These are phyloP conservation scores for Cetoscarus ocellatus DNA, from an alignment of 2,797 vertebrate species.

Conservation along the genomic window DNA sequence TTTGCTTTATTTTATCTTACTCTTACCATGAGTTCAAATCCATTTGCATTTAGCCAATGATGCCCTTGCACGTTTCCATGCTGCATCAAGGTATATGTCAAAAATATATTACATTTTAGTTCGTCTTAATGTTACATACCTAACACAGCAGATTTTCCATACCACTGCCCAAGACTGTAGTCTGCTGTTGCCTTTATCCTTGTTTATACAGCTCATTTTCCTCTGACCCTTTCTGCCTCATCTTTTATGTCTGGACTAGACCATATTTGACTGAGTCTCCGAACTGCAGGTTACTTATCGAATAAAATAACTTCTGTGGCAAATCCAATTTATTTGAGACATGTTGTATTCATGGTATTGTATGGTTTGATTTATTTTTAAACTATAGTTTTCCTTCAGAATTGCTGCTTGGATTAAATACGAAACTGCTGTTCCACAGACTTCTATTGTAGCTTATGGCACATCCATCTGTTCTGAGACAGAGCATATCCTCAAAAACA, in stretches of 20 bases:
- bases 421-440: constrained; percentile 23
- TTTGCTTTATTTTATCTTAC: too few relatives aligned
- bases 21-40: too few relatives aligned
- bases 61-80: too few relatives aligned
- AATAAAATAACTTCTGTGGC: constrained; percentile 67
- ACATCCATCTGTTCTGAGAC: constrained; percentile 51
- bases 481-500: constrained; percentile 65
- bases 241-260: constrained; percentile 46
- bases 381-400: neutral
- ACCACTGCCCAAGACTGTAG: constrained; percentile 23
- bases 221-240: constrained; percentile 32
- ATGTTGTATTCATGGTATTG: constrained; percentile 40
- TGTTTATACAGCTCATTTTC: constrained; percentile 57
- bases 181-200: constrained; percentile 37
- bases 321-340: constrained; percentile 68
- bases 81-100: too few relatives aligned
- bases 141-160: constrained; percentile 41
- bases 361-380: neutral
- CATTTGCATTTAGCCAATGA: too few relatives aligned
- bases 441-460: neutral
- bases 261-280: constrained; percentile 13
- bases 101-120: neutral
- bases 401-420: constrained; percentile 3
- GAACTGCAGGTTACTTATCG: constrained; percentile 33
- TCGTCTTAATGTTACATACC: constrained; percentile 21